phyloP scores from a whole-genome alignment of 2,797 vertebrate species.

The Artibeus lituratus region DNA sequence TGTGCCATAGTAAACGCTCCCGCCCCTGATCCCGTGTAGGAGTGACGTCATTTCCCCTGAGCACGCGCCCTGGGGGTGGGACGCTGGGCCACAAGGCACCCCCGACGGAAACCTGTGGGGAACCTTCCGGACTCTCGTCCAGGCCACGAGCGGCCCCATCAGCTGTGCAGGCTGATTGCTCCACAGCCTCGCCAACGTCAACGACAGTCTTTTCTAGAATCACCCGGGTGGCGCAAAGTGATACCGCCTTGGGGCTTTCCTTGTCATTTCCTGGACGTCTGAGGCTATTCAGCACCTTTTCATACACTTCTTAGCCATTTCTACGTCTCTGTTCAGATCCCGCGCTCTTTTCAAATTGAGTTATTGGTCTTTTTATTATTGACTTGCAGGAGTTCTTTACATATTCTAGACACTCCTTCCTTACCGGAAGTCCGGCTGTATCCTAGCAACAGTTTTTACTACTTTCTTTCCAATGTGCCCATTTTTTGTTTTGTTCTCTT shows the following conservation, averaged over 20 bases:
- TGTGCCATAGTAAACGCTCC: too few relatives aligned
- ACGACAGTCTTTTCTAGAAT: neutral
- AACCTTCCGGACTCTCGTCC: neutral
- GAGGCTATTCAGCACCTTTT: too few relatives aligned
- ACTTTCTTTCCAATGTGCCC: neutral
- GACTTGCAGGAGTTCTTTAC: too few relatives aligned
- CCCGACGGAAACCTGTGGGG: neutral
- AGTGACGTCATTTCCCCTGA: too few relatives aligned
- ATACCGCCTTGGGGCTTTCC: neutral
- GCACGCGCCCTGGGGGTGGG: neutral
- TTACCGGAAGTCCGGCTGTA: neutral
- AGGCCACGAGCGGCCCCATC: neutral
- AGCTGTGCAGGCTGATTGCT: too few relatives aligned
- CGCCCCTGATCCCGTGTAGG: rapidly evolving
- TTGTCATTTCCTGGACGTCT: neutral
- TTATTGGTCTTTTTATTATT: neutral
- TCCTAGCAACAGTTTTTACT: neutral
- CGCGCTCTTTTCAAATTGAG: neutral
- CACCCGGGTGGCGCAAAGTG: too few relatives aligned
- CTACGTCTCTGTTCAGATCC: neutral
- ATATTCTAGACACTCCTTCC: neutral
- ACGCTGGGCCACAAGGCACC: too few relatives aligned
- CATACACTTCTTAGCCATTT: too few relatives aligned
- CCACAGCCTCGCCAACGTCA: neutral
- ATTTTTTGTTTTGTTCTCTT: neutral